Conservation (phyloP, 2,113 vertebrate species). For the Orcinus orca region DNA sequence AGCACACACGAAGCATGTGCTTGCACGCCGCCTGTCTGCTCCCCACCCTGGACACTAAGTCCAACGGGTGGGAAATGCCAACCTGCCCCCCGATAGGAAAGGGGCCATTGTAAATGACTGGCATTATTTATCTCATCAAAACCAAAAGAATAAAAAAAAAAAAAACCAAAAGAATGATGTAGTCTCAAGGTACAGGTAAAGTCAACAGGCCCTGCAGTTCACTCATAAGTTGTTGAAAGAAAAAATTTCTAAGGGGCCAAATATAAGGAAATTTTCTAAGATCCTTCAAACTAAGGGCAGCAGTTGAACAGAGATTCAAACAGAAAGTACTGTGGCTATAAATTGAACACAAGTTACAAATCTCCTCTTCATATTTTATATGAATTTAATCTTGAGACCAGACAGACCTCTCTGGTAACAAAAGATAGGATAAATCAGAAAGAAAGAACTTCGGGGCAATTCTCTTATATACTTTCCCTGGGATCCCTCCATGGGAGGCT, state of each 20-base stretch:
- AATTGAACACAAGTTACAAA: not conserved
- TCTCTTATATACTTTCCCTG: not conserved
- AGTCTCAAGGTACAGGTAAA: not conserved
- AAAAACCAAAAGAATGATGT: not conserved
- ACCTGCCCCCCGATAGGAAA: not conserved
- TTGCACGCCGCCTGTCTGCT: not conserved
- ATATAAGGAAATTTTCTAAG: not conserved
- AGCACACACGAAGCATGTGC: not conserved
- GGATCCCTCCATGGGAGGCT: not conserved
- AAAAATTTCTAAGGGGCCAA: constrained; percentile 4
- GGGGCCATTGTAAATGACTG: not conserved
- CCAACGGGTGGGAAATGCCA: not conserved
- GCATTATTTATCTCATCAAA: not conserved
- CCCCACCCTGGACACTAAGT: not conserved
- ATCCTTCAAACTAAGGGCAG: not conserved
- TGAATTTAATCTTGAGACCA: not conserved
- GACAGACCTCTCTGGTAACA: not conserved
- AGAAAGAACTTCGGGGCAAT: not conserved
- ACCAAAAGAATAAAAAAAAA: not conserved
- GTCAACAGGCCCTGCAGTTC: not conserved
- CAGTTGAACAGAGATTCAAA: not conserved
- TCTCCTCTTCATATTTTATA: not conserved
- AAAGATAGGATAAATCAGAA: not conserved
- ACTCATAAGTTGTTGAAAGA: not conserved
- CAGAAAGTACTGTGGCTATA: not conserved